These are phyloP conservation scores for Microctonus brassicae DNA, from an alignment of 2,888 invertebrate species.

Conservation along the genomic window DNA sequence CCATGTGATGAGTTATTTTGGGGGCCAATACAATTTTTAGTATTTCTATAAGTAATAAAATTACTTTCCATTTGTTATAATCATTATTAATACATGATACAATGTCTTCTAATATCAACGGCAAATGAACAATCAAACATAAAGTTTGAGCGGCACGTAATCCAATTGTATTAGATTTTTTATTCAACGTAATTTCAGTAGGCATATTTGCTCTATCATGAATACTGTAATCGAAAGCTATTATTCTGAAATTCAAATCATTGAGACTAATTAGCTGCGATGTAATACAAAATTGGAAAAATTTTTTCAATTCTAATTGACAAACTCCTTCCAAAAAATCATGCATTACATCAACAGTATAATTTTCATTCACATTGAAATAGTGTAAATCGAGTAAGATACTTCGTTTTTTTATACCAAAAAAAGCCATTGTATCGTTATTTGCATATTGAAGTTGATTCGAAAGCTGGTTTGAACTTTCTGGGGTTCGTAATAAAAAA, in stretches of 20 bases:
- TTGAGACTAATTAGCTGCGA: too few relatives aligned
- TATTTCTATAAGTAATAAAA: slow-evolving; percentile 37
- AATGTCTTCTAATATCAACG: slow-evolving; percentile 34
- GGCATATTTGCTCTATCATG: too few relatives aligned
- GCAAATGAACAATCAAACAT: slow-evolving; percentile 27
- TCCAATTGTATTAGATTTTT: slow-evolving; percentile 32
- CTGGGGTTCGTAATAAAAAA: slow-evolving; percentile 28
- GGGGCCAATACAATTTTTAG: slow-evolving; percentile 39
- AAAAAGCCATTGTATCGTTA: not conserved
- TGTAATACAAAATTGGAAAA: too few relatives aligned
- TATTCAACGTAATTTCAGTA: too few relatives aligned
- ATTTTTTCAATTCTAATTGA: too few relatives aligned
- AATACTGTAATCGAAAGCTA: too few relatives aligned
- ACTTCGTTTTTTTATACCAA: slow-evolving; percentile 31
- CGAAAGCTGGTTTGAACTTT: slow-evolving; percentile 23
- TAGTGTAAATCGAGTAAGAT: not conserved
- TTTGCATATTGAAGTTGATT: slow-evolving; percentile 9
- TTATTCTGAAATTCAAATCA: too few relatives aligned
- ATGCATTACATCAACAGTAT: too few relatives aligned
- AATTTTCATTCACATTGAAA: too few relatives aligned
- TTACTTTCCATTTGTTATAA: slow-evolving; percentile 31
- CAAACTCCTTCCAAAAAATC: too few relatives aligned
- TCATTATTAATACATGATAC: slow-evolving; percentile 9
- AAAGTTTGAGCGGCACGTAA: slow-evolving; percentile 39
- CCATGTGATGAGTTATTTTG: slow-evolving; percentile 30